A percentile compares a stretch with the other conserved stretches of the same genome.
These are phyloP conservation scores for Philopotamus ludificatus DNA, from an alignment of 1,140 invertebrate genomes.

Conservation along the genomic window DNA sequence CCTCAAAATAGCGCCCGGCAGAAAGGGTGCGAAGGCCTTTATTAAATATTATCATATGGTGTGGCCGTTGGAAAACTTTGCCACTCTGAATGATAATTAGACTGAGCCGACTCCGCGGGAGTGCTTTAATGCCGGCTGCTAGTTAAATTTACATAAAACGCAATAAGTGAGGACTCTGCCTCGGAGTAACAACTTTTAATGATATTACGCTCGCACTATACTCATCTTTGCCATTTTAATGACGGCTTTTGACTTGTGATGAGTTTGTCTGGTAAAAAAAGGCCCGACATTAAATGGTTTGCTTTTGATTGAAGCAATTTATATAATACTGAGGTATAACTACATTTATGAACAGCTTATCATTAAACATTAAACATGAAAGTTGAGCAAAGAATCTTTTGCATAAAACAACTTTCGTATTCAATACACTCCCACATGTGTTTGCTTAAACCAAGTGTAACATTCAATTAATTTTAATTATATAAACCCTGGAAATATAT, in stretches of 20 bases:
- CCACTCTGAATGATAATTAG: constrained; percentile 30
- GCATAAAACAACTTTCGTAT: too few species aligned
- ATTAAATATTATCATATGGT: constrained; percentile 25
- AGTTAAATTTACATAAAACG: constrained; percentile 25
- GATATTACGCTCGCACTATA: not conserved
- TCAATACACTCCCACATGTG: too few species aligned
- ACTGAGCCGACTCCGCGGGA: not conserved
- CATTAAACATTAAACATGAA: too few species aligned
- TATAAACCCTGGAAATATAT: too few species aligned
- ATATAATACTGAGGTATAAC: too few species aligned
- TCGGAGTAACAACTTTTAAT: constrained; percentile 5
- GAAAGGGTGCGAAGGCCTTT: constrained; percentile 16
- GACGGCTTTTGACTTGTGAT: not conserved
- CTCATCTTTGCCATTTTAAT: not conserved
- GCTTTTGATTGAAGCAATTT: too few species aligned
- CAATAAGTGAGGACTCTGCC: constrained; percentile 16
- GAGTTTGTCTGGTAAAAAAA: too few species aligned
- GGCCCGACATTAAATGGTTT: too few species aligned
- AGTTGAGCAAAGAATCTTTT: too few species aligned
- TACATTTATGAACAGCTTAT: too few species aligned
- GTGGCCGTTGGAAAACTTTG: constrained; percentile 7
- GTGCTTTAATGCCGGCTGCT: constrained; percentile 6
- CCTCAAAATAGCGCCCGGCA: not conserved
- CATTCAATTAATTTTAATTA: too few species aligned
- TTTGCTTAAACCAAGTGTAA: too few species aligned